Evolutionary conservation across 1,140 invertebrate genomes (phyloP), one percentile per base, ranked within the genome.

Genomic region (Proales similis): DNA sequence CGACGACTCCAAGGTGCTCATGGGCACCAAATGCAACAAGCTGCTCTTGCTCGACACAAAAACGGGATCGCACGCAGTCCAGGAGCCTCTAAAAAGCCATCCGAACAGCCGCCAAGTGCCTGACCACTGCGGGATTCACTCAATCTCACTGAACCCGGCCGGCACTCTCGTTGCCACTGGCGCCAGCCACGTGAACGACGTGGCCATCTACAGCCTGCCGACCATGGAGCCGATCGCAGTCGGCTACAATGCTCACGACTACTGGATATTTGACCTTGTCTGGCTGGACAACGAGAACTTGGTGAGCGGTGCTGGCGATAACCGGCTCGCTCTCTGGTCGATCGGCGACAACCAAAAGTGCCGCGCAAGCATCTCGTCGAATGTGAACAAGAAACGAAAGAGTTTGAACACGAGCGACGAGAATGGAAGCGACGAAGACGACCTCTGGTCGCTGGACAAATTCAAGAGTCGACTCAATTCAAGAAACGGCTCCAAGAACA

Each of bases 21-120:
- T 93, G 76, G 90, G 90, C 30, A 93, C 90, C 24, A 95, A 95
- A 74, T 95, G 91, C 74, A 94, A 94, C 77, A 92, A 91, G 81
- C 19, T 42, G n/a, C 32, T 45, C 19, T 33, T 60, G 9, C 43
- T 74, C 72, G 42, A 71, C 71, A 4, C 76, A 70, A 22, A 20
- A 29, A 51, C 38, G 3, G 64, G 38, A 6, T 43, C 43, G 29
- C 36, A 63, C 24, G 38, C 42, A 29, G 26, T 51, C 12, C 47
- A 64, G 36, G 49, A 57, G 26, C 67, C 68, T 2, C 49, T 75
- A 26, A 68, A 71, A 36, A 72, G 72, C 47, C 73, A 69, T 64
- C 65, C 45, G 14, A 48, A 47, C 1, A 48, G 60, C 26, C 26
- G 38, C 11, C 46, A 63, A 47, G 39, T 63, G n/a, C 46, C 33